Evolutionary conservation across 2,888 invertebrate genomes (phyloP).

Genomic region (Andrena dorsata): DNA sequence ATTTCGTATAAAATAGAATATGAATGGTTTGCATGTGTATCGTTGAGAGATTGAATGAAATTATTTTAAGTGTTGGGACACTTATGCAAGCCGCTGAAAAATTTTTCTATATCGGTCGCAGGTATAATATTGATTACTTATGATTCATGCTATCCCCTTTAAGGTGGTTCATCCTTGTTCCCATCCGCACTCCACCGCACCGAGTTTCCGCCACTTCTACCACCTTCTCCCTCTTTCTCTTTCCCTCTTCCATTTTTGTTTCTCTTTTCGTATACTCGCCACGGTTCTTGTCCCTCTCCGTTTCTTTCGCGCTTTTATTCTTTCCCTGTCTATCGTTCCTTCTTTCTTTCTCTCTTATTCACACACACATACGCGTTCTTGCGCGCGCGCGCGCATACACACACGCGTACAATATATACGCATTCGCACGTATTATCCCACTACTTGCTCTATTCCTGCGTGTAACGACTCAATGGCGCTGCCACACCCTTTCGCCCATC

Average conservation of each 20-base stretch:
- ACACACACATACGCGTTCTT: constrained; percentile 4
- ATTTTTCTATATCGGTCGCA: constrained; percentile 72
- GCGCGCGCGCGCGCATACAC: constrained; percentile 18
- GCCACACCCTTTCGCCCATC: constrained; percentile 84
- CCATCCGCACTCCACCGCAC: constrained; percentile 71
- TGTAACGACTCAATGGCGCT: constrained; percentile 84
- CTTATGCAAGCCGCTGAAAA: constrained; percentile 29
- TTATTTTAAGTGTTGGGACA: not conserved
- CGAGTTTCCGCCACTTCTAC: constrained; percentile 72
- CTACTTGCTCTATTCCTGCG: constrained; percentile 81
- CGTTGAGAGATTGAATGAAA: not conserved
- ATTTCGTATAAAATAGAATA: not conserved
- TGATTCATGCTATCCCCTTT: constrained; percentile 83
- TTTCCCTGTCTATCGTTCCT: constrained; percentile 44
- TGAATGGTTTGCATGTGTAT: not conserved
- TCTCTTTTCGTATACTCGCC: constrained; percentile 44
- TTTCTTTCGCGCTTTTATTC: constrained; percentile 40
- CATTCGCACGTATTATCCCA: constrained; percentile 68
- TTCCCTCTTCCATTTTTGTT: constrained; percentile 42
- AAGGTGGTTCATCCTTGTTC: constrained; percentile 84
- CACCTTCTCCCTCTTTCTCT: constrained; percentile 51
- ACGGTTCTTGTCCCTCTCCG: constrained; percentile 38
- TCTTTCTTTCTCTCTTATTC: constrained; percentile 57
- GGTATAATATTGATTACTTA: constrained; percentile 83
- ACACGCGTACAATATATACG: constrained; percentile 20